Conservation (phyloP, 2,113 vertebrate genomes). For the Mormoops blainvillei region DNA sequence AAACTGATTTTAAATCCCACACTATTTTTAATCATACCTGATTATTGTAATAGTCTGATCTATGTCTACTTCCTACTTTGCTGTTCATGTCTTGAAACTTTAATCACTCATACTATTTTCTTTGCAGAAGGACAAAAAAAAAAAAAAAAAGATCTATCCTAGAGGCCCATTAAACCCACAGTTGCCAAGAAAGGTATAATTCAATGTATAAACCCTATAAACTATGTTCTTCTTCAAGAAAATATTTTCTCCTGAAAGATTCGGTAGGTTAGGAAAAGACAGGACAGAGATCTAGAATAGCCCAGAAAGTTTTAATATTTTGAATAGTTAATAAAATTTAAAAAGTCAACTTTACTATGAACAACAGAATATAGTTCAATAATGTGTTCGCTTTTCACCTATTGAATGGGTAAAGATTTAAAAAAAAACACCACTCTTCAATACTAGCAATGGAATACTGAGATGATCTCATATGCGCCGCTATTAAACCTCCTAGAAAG, state of each 20-base stretch:
- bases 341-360: neutral
- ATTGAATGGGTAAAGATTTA: neutral
- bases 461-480: neutral
- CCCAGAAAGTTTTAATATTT: neutral
- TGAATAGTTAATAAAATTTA: neutral
- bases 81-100: neutral
- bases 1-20: neutral
- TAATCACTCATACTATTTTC: neutral
- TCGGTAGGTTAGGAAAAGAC: neutral
- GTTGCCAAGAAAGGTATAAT: neutral
- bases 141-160: neutral
- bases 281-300: neutral
- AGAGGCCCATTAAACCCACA: neutral
- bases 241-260: neutral
- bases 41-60: neutral
- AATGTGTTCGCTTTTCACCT: neutral
- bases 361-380: neutral
- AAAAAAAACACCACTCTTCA: neutral
- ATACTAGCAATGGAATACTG: neutral
- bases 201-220: neutral
- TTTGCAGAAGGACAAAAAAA: neutral
- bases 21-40: neutral
- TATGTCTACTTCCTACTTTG: neutral
- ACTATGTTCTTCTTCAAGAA: neutral
- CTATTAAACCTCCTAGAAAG: slow-evolving; percentile 9